Evolutionary conservation across 1,140 invertebrate species (phyloP).

Genomic region (Macrotrachela quadricornifera): DNA sequence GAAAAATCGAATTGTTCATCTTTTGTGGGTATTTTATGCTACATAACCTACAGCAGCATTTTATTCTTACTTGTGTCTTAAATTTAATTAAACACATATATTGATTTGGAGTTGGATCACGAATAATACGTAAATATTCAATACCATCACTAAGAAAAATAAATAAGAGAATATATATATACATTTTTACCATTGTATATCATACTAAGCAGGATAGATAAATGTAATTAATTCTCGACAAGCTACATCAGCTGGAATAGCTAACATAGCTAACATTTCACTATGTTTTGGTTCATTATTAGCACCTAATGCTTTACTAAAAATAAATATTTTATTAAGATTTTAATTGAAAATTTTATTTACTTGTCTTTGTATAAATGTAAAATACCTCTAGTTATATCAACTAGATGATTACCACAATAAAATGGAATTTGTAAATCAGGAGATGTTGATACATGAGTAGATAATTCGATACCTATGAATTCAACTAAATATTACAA

Average conservation of each 20-base stretch:
- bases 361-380: conserved; percentile 82
- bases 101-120: conserved; percentile 62
- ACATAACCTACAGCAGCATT: no score
- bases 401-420: conserved; percentile 85
- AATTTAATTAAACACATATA: conserved; percentile 88
- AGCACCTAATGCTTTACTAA: conserved; percentile 37
- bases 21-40: no score
- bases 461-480: no score
- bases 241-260: conserved; percentile 71
- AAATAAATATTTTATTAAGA: conserved; percentile 8
- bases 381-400: conserved; percentile 79
- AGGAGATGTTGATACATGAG: no score
- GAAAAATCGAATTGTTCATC: no score
- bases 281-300: conserved; percentile 37
- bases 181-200: background rate
- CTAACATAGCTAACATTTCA: conserved; percentile 65
- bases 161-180: background rate
- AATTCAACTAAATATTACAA: no score
- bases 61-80: conserved; percentile 35
- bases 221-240: conserved; percentile 84
- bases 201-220: conserved; percentile 57
- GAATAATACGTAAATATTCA: conserved; percentile 68
- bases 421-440: conserved; percentile 42
- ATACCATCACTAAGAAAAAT: conserved; percentile 45
- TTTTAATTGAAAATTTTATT: background rate